Conservation (phyloP, 2,797 vertebrate species). For the Bradypus variegatus region DNA sequence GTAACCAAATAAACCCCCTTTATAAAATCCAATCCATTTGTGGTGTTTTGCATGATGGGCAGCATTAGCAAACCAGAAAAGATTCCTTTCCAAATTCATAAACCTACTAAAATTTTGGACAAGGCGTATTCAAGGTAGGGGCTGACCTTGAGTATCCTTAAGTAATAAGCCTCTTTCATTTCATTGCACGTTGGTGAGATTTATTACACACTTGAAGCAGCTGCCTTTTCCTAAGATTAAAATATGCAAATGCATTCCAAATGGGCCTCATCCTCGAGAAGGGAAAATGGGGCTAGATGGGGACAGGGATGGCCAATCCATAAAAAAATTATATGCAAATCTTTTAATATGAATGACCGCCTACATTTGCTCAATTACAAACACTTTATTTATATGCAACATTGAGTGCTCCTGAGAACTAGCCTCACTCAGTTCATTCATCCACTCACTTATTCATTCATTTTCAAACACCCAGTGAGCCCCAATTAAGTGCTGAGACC, state of each 20-base stretch:
- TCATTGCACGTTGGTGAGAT: background rate
- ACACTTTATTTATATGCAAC: background rate
- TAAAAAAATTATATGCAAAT: constrained; percentile 20
- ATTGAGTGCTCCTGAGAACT: background rate
- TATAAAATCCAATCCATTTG: no score
- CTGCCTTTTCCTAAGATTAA: background rate
- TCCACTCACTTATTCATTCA: background rate
- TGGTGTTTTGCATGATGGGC: no score
- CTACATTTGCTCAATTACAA: constrained; percentile 16
- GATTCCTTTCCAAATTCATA: constrained; percentile 18
- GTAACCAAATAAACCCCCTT: no score
- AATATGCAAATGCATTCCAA: background rate
- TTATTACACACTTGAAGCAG: constrained; percentile 2
- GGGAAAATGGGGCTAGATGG: background rate
- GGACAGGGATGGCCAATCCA: background rate
- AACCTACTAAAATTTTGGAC: background rate
- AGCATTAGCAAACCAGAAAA: no score
- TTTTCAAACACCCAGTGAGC: background rate
- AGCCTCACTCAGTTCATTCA: background rate
- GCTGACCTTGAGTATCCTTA: background rate
- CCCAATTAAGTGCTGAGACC: background rate
- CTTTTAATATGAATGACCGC: background rate
- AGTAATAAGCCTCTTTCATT: background rate
- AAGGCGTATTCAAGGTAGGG: background rate
- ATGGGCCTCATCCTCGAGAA: background rate